Percentiles rank a stretch among this genome's conserved stretches.
These are phyloP conservation scores for Andrena trimmerana DNA, from an alignment of 2,888 invertebrate species.

Conservation along the genomic window DNA sequence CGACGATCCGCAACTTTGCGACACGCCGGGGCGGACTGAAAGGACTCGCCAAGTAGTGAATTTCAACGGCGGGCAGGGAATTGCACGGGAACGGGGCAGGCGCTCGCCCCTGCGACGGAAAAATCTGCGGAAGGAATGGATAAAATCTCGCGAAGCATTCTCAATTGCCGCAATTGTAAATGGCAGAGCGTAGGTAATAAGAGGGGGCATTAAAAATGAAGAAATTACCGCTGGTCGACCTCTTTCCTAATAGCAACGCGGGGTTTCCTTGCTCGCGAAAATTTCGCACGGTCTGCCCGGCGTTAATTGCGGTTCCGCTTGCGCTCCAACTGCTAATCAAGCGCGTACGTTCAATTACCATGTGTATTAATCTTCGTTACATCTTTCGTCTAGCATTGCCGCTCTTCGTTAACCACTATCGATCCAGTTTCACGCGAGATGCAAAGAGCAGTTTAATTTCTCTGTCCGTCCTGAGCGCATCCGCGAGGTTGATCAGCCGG, in stretches of 20 bases:
- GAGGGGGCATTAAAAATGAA: constrained; percentile 18
- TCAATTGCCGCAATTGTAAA: constrained; percentile 20
- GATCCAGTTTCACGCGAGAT: background rate
- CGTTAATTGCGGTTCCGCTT: constrained; percentile 25
- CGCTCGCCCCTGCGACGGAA: background rate
- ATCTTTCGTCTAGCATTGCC: background rate
- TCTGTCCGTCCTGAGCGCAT: background rate
- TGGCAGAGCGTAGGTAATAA: constrained; percentile 14
- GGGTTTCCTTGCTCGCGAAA: constrained; percentile 39
- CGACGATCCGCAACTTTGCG: constrained; percentile 14
- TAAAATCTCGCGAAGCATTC: background rate
- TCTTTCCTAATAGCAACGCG: constrained; percentile 17
- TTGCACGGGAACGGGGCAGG: background rate
- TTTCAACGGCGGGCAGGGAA: background rate
- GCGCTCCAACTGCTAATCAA: constrained; percentile 23
- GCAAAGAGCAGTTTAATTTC: too few species aligned
- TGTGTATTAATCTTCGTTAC: background rate
- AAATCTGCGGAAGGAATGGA: background rate
- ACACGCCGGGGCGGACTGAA: constrained; percentile 22
- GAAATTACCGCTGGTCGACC: constrained; percentile 9
- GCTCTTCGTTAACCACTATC: constrained; percentile 3
- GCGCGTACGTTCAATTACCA: constrained; percentile 3
- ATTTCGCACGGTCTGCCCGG: constrained; percentile 37
- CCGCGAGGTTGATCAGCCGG: constrained; percentile 5
- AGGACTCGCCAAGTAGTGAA: background rate